These are phyloP conservation scores for Meloidogyne hapla DNA, from an alignment of 1,140 invertebrate genomes.

Conservation along the genomic window DNA sequence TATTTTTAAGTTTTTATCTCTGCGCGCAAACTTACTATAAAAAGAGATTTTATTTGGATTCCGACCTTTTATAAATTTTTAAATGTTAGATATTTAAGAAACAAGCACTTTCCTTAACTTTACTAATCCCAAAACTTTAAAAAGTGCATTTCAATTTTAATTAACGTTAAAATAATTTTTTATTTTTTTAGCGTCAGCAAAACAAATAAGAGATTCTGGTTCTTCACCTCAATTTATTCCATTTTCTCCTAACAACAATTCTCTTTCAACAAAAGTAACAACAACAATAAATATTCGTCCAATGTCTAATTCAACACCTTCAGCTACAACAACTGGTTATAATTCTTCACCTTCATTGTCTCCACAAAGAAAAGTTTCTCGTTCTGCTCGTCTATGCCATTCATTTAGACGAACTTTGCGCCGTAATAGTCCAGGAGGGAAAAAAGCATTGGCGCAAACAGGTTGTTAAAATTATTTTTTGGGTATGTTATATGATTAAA, in stretches of 20 bases:
- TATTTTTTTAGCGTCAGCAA: background rate
- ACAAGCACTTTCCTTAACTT: no score
- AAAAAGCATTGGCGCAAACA: slow-evolving; percentile 1
- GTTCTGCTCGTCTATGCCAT: slow-evolving; percentile 10
- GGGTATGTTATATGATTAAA: no score
- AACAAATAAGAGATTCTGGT: slow-evolving; percentile 2
- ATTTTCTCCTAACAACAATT: background rate
- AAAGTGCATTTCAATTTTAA: background rate
- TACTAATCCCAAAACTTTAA: no score
- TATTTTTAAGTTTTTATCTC: no score
- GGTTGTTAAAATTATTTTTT: background rate
- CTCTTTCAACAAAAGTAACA: background rate
- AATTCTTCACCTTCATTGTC: slow-evolving; percentile 22
- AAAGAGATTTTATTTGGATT: no score
- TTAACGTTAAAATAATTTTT: background rate
- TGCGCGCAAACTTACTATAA: no score
- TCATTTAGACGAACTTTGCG: slow-evolving; percentile 24
- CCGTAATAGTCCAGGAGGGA: background rate
- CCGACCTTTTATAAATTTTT: no score
- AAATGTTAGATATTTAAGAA: no score
- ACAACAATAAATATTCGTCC: background rate
- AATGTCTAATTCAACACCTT: slow-evolving; percentile 23
- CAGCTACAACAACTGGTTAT: slow-evolving; percentile 11
- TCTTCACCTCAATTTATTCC: slow-evolving; percentile 5
- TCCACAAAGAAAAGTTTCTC: slow-evolving; percentile 12